Base-by-base conservation (phyloP, 1,140 invertebrate genomes). In the Penaeus vannamei region DNA sequence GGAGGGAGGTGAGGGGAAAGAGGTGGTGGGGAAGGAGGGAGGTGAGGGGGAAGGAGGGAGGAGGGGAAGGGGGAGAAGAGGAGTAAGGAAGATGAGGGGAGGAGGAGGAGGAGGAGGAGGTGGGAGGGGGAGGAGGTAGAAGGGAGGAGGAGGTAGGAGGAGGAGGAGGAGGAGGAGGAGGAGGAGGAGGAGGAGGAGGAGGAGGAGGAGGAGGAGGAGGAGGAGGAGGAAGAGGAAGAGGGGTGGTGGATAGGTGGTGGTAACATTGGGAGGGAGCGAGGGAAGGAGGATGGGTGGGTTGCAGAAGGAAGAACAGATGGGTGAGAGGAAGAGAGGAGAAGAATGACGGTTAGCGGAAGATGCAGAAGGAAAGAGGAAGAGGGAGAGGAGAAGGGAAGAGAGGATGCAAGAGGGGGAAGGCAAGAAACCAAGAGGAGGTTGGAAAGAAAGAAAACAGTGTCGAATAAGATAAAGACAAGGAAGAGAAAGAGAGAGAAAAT, bases 191-290 rank as follows among this genome's bases (percentile, higher is more conserved):
- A 2, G 5, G 72, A 36, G 42, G 72, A 36, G 22, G 19, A 32
- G 72, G 72, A 76, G 72, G 72, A 4, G 72, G 72, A 76, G n/a
- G 72, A 36, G n/a, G 72, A 17, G n/a, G 72, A 36, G 42, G 62
- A n/a, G n/a, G 17, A 64, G 62, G 62, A n/a, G n/a, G 62, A n/a
- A n/a, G 62, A 64, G 62, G 17, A n/a, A n/a, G n/a, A n/a, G 62
- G 62, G 62, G n/a, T 17, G 62, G n/a, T 19, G 62, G 62, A 64
- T 17, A 64, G n/a, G 62, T 23, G 10, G 36, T 12, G 36, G 69
- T 26, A 32, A 23, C 12, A 23, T n/a, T 26, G 22, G 36, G 69
- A 8, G 69, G 36, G 69, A 72, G 22, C 10, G 69, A 23, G 69
- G 69, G 8, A 32, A 26, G 10, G 8, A 12, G 69, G 22, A 23